A percentile compares a stretch with the other conserved stretches of the same genome.
phyloP scores from a whole-genome alignment of 2,888 invertebrate genomes.

The Argyresthia albistria region DNA sequence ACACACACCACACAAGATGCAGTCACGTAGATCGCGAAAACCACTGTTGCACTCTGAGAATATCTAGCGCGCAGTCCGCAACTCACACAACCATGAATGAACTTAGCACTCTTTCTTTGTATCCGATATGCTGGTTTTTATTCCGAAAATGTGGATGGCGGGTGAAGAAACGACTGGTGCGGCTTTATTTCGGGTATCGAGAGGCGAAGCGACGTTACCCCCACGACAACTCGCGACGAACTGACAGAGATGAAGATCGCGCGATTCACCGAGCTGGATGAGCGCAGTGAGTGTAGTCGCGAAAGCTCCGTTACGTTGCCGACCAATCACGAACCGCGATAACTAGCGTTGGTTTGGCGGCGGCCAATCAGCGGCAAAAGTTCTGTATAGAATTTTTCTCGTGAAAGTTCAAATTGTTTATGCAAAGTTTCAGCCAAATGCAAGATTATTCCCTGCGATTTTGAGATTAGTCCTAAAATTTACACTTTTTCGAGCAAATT shows the following conservation, averaged over 20 bases:
- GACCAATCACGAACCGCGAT: neutral
- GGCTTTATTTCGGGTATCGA: constrained; percentile 19
- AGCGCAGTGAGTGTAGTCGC: constrained; percentile 50
- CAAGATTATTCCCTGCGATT: no score
- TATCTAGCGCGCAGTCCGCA: constrained; percentile 25
- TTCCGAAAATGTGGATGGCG: constrained; percentile 27
- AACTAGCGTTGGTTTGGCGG: neutral
- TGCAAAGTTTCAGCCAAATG: no score
- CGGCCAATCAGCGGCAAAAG: neutral
- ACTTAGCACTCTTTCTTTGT: constrained; percentile 43
- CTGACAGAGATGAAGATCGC: constrained; percentile 57
- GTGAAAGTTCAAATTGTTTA: constrained; percentile 45
- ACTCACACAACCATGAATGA: constrained; percentile 47
- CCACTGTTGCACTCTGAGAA: constrained; percentile 41
- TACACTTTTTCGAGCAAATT: no score
- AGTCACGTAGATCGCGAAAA: constrained; percentile 56
- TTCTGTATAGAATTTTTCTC: constrained; percentile 21
- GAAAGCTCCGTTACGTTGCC: constrained; percentile 28
- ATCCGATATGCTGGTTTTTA: constrained; percentile 21
- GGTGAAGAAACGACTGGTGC: constrained; percentile 32
- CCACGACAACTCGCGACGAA: constrained; percentile 59
- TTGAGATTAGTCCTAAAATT: no score
- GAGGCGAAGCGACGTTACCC: constrained; percentile 24
- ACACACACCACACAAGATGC: constrained; percentile 50
- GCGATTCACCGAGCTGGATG: constrained; percentile 33